These are phyloP conservation scores for Dasyprocta punctata DNA, from an alignment of 2,113 vertebrate species.

Conservation along the genomic window DNA sequence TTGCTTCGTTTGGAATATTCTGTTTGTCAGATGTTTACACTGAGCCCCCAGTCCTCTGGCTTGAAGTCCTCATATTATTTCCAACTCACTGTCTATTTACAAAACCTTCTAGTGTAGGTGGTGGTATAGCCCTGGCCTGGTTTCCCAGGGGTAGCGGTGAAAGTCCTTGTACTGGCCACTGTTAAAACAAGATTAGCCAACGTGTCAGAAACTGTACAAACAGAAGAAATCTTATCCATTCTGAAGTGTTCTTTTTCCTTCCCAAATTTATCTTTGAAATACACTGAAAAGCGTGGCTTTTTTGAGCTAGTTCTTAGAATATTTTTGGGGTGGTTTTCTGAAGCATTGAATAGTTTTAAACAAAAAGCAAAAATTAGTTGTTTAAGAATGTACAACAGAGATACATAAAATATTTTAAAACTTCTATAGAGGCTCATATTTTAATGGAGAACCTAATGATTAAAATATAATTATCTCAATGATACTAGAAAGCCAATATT, in stretches of 20 bases:
- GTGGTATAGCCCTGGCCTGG: background rate
- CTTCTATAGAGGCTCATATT: background rate
- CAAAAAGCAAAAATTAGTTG: background rate
- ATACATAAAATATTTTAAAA: background rate
- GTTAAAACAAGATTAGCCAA: slow-evolving; percentile 72
- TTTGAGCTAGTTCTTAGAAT: background rate
- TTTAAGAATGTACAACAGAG: background rate
- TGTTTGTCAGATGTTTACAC: slow-evolving; percentile 36
- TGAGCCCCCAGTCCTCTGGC: background rate
- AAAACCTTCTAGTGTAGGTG: background rate
- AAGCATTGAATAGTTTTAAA: slow-evolving; percentile 26
- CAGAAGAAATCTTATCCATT: slow-evolving; percentile 41
- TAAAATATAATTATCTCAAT: background rate
- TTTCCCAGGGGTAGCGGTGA: background rate
- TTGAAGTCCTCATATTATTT: background rate
- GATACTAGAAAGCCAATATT: background rate
- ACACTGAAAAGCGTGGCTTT: background rate
- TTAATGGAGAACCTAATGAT: background rate
- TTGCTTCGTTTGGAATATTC: slow-evolving; percentile 41
- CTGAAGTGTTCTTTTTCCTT: slow-evolving; percentile 41
- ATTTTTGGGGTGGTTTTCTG: slow-evolving; percentile 35
- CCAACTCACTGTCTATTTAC: slow-evolving; percentile 23
- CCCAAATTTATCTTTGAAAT: slow-evolving; percentile 61
- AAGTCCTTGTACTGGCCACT: background rate
- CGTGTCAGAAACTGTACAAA: slow-evolving; percentile 7